phyloP scores from a whole-genome alignment of 35 echinoderm and acorn worm genomes.

The Eucidaris tribuloides region DNA sequence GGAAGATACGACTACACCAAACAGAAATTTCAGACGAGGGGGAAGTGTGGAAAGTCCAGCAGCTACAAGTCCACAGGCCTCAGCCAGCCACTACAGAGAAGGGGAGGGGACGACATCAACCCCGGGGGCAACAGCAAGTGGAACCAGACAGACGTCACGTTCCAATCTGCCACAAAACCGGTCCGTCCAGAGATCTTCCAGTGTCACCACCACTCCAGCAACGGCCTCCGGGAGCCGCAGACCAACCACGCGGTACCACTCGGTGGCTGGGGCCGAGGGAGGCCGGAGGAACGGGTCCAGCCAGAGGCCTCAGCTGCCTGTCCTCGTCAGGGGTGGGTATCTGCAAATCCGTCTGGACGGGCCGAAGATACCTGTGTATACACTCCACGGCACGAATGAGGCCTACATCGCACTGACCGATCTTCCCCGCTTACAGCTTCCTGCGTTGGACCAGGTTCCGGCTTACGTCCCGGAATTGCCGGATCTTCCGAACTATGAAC shows the following conservation, averaged over 20 bases:
- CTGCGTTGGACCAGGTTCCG: constrained; percentile 69
- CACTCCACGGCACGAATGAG: constrained; percentile 73
- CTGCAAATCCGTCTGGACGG: constrained; percentile 86
- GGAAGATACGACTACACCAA: too few relatives aligned
- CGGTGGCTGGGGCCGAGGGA: not conserved
- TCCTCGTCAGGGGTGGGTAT: constrained; percentile 73
- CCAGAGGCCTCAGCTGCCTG: constrained; percentile 38
- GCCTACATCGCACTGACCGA: constrained; percentile 86
- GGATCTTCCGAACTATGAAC: constrained; percentile 63
- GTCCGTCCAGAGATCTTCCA: constrained; percentile 18
- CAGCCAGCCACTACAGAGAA: too few relatives aligned
- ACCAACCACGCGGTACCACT: constrained; percentile 4
- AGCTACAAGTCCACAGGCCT: too few relatives aligned
- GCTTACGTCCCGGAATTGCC: constrained; percentile 66
- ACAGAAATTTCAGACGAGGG: too few relatives aligned
- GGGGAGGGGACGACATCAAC: too few relatives aligned
- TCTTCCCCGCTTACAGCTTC: constrained; percentile 78
- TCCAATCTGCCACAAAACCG: not conserved
- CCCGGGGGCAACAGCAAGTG: not conserved
- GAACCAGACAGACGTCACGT: not conserved
- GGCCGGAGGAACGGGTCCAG: not conserved
- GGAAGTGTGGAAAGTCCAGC: too few relatives aligned
- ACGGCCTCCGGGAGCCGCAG: not conserved
- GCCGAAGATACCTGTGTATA: constrained; percentile 84
- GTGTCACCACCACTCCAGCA: not conserved